Base-by-base conservation (phyloP, 2,888 invertebrate species). In the Drosophila pseudotakahashii region DNA sequence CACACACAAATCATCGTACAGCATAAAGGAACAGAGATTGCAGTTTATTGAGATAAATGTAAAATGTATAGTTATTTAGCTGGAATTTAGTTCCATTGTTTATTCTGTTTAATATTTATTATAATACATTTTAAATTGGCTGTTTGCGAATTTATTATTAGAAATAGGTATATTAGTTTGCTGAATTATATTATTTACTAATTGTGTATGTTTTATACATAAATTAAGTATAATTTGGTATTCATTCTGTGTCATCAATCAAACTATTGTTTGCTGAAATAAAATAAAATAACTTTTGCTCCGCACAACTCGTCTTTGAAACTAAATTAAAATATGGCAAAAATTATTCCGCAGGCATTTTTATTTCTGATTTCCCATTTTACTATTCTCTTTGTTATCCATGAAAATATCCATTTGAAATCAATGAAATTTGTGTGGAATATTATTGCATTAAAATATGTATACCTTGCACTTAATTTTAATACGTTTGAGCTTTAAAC, bases 1-100 rank as follows among this genome's bases (percentile, higher is more conserved):
- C 19, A 16, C 19, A 16, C 45, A 52, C 36, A 51, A 42, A 44
- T 66, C 36, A 45, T 32, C 42, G n/a, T 7, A 44, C 44, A 52
- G 16, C 37, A 30, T 13, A 16, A 26, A 19, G 9, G 30, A 44
- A 11, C 11, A 61, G n/a, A 37, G 30, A 37, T 32, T 37, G 68
- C 55, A 66, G 37, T 16, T 68, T 30, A 68, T 45, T 37, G 55
- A 45, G 69, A 66, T 66, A 68, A 68, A 66, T 66, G 45, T 14
- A 45, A 45, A 68, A 53, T 68, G 53, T 26, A 68, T 66, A 68
- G 54, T 47, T 66, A 45, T 26, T 11, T 19, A 34, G 30, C 9
- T 16, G n/a, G 23, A 42, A 41, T 53, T 34, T 7, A 23, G 42
- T 42, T 16, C 16, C 16, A 10, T 2, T 10, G 4, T 10, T 16